Evolutionary conservation across 1,140 invertebrate species (phyloP).

Genomic region (Bombus balteatus): DNA sequence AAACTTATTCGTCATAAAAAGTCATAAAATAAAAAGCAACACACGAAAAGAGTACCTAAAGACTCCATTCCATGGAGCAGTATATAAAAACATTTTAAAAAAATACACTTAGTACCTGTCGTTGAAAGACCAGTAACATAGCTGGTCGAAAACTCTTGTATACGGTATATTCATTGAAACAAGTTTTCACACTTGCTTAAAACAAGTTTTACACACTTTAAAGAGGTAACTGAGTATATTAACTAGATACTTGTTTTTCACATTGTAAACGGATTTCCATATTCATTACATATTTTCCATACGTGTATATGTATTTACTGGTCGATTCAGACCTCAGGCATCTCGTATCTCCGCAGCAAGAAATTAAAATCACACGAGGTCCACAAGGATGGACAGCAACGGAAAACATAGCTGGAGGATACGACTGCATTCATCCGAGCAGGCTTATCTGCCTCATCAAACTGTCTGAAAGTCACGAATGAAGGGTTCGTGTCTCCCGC

Average conservation of each 20-base stretch:
- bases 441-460: constrained; percentile 30
- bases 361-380: constrained; percentile 1
- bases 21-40: background rate
- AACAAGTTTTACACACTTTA: too few species aligned
- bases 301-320: background rate
- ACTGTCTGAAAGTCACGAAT: constrained; percentile 33
- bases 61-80: background rate
- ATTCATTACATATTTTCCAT: background rate
- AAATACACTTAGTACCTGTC: background rate
- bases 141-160: too few species aligned
- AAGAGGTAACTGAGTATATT: background rate
- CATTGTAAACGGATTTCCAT: background rate
- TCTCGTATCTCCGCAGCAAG: background rate
- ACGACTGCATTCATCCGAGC: constrained; percentile 21
- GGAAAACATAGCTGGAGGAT: background rate
- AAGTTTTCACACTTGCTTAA: background rate
- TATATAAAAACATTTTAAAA: background rate
- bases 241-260: background rate
- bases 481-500: constrained; percentile 33
- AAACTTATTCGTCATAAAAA: background rate
- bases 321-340: background rate
- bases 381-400: background rate
- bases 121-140: background rate
- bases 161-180: background rate
- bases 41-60: background rate